Base-by-base conservation (phyloP, 1,140 invertebrate genomes). In the Oncopodura yosiiana region DNA sequence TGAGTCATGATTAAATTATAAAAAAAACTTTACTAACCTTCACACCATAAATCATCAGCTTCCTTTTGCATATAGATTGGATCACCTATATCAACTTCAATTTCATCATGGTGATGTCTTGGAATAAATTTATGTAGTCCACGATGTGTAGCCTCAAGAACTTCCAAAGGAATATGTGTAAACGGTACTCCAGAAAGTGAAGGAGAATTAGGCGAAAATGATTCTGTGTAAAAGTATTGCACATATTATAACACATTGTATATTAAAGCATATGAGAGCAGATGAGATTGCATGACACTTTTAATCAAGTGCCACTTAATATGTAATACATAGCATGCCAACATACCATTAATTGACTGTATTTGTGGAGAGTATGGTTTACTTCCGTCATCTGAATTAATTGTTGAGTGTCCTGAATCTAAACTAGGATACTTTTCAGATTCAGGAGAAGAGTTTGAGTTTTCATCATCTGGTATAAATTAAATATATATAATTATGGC, bases 31-130 rank as follows among this genome's bases (percentile, higher is more conserved):
- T 24, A 11, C 59, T 44, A 60, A 77, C 76, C 93, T 84, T 95
- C 91, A 73, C 91, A 94, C 94, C 94, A 98, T 41, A 95, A 74
- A 71, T 98, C 94, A 62, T 97, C 94, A 12, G 84, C 89, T 70
- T 96, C 91, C 69, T 91, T 90, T 66, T 94, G 87, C 56, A 98
- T 90, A 67, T 96, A 95, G 61, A 98, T 82, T 4, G 93, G 90
- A 72, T 98, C 94, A 4, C 94, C 94, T 45, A 97, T 94, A 74
- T 97, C 93, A 11, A 97, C 78, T 69, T 93, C 87, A 45, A 97
- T 84, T 74, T 98, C 93, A 69, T 96, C 94, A 30, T 83, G 80
- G n/a, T n/a, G n/a, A 72, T 97, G 94, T 48, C 93, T 74, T 0
- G 93, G 90, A 60, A 95, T 79, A 67, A 98, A 98, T 70, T 93